Base-by-base conservation (phyloP, 2,113 vertebrate genomes). In the Panthera tigris region DNA sequence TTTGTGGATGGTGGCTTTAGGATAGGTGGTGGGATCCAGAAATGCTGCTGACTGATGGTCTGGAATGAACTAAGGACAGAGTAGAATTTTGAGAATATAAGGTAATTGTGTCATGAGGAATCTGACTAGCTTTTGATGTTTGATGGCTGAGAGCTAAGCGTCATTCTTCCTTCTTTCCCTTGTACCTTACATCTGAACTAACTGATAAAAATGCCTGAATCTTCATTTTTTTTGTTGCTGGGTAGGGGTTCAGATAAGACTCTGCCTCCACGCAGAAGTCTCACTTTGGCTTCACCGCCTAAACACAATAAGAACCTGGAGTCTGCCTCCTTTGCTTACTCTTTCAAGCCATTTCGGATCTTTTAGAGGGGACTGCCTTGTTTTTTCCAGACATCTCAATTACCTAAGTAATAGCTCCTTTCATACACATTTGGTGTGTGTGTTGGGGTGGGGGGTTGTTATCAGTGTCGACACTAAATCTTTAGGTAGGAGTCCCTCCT, bases 221-320 rank as follows among this genome's bases (percentile, higher is more conserved):
- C 2, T 45, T 76, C 23, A 61, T 13, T 69, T 45, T 39, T 39
- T 68, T 84, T 61, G 27, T 19, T 36, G 1, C 4, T 52, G 19
- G 13, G 18, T 25, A 14, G 14, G 74, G 21, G 45, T 50, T 82
- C 18, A 81, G 66, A 5, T 2, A 21, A 15, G 5, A 33, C 4
- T 23, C 16, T 68, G 3, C 3, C 5, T 68, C 21, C n/a, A 7
- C 1, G 4, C 11, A 8, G 1, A 7, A 25, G 8, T 57, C 61
- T 79, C 7, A 13, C 6, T 7, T 5, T 48, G 16, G 16, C 19
- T 16, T 29, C 7, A 45, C 3, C 27, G 12, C 16, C 31, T 50
- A 66, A 76, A 25, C 16, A n/a, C 39, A 45, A 3, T 48, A 27
- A 29, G 74, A 63, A 19, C 13, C 7, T 27, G 4, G 41, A 79